Evolutionary conservation across 2,888 invertebrate species (phyloP), one percentile per base, ranked within the genome.

Genomic region (Dorcus parallelipipedus): DNA sequence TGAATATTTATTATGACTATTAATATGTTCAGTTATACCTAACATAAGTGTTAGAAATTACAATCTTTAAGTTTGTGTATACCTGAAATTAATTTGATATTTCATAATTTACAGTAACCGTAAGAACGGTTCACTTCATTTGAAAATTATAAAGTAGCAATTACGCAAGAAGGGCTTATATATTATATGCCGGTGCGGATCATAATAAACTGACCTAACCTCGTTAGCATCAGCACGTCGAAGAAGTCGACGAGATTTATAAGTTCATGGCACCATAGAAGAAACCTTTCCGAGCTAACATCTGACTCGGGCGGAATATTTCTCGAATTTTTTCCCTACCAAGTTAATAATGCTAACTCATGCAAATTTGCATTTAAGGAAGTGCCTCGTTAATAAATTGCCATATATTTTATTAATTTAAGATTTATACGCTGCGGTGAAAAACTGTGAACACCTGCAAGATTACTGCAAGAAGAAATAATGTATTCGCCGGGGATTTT

Each of bases 301-400:
- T 38, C 26, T 6, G 39, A 39, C 52, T 52, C 14, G 43, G 39
- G 41, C 39, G 40, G 41, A 55, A 51, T 50, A 38, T 20, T 23
- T 45, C 40, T 38, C 9, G 23, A 17, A 17, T 50, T 50, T 50
- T 39, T 10, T 38, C 38, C 23, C n/a, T 5, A 20, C 14, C 53
- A 42, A 23, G 56, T 59, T 59, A 61, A 61, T 61, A 63, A 61
- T 61, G 63, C 49, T 56, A 62, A 59, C 56, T 62, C 64, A 62
- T 59, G 64, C 61, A 56, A 62, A 64, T 64, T 64, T 61, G 59
- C 64, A 63, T 59, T 61, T 49, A 63, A 64, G 64, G 64, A 64
- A 64, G 64, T 64, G 50, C 53, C 55, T 63, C 57, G 62, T 64
- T 64, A 64, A 64, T 64, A 61, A 61, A 63, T 64, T 53, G 59